Evolutionary conservation across 2,888 invertebrate genomes (phyloP), one percentile per base, ranked within the genome.

Genomic region (Junonia oenone): DNA sequence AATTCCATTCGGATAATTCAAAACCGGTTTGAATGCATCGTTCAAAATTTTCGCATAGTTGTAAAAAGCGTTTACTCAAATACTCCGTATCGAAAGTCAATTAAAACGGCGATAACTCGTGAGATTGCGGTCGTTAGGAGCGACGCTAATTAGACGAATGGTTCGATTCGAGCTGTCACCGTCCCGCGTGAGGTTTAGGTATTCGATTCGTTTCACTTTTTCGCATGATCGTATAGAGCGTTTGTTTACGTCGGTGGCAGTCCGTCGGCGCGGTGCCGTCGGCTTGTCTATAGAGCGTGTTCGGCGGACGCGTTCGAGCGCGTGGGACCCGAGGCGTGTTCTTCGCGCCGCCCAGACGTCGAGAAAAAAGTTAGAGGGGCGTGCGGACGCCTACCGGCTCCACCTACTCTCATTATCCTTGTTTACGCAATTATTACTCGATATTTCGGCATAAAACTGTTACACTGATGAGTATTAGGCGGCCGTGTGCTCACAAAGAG

Each of bases 401-500:
- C 89, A 86, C 88, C 89, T 87, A 86, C 89, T 86, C 76, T 84
- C 78, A 86, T 87, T 86, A 87, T 84, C 82, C 84, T 86, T 80
- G 78, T 85, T 83, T 84, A 83, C 85, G 81, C 83, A 83, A 84
- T 83, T 78, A 82, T 78, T 77, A 76, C 74, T 63, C 76, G 74
- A 82, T 82, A 84, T 83, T 86, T 84, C 79, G 83, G 76, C 83
- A 79, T 79, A 73, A 69, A 61, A 62, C 58, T 61, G 75, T 75
- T 73, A 62, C 66, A 57, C 61, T 67, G 63, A 63, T 75, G 72
- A 73, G 71, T 77, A 76, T 78, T 75, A 70, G 69, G 70, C 69
- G 71, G 68, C 75, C 81, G 87, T 86, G 82, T 83, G 83, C 76
- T 73, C 89, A 72, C 81, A 78, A 72, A 78, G 88, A 78, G 79